Conservation (phyloP, 2,113 vertebrate genomes). For the Brachyistius frenatus region DNA sequence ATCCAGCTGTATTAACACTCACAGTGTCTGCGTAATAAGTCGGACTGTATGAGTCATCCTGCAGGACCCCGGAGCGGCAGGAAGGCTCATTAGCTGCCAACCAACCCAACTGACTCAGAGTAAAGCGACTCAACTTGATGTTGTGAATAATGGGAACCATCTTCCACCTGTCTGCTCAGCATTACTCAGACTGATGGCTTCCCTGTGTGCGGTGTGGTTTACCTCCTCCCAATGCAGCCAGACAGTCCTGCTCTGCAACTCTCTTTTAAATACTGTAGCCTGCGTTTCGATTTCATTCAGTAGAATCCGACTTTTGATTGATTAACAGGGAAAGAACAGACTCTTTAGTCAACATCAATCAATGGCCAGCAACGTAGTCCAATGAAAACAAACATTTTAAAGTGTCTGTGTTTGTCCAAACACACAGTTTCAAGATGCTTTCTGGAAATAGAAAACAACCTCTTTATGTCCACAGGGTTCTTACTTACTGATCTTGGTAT, state of each 20-base stretch:
- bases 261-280: background rate
- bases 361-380: too few relatives aligned
- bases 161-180: conserved; percentile 62
- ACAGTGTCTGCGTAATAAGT: conserved; percentile 16
- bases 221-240: background rate
- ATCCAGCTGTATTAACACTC: conserved; percentile 8
- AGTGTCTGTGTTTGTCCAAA: too few relatives aligned
- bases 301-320: too few relatives aligned
- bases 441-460: too few relatives aligned
- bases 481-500: too few relatives aligned
- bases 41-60: conserved; percentile 2
- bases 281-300: background rate
- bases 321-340: too few relatives aligned
- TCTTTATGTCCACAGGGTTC: too few relatives aligned
- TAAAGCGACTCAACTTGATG: conserved; percentile 45
- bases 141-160: conserved; percentile 55
- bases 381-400: too few relatives aligned
- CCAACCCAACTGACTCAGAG: conserved; percentile 46
- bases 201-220: conserved; percentile 17
- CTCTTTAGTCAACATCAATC: too few relatives aligned
- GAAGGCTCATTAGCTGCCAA: conserved; percentile 61
- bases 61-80: conserved; percentile 33
- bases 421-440: too few relatives aligned
- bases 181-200: conserved; percentile 53
- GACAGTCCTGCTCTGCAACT: background rate